These are phyloP conservation scores for Cyrtonyx montezumae DNA, from an alignment of 2,113 vertebrate species.

Conservation along the genomic window DNA sequence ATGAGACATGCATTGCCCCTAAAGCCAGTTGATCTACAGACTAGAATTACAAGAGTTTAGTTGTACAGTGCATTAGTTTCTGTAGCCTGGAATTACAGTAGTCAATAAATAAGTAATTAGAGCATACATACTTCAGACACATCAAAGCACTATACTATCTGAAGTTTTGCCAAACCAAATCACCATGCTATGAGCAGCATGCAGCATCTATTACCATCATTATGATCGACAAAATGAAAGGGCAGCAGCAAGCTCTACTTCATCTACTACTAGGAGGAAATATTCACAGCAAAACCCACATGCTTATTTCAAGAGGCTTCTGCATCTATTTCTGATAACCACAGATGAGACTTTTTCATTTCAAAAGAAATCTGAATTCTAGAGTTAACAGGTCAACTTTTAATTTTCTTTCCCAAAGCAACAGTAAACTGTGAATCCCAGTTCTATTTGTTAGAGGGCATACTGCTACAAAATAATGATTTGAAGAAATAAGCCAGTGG, in stretches of 20 bases:
- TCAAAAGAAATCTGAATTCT: conserved; percentile 6
- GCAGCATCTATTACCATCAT: not conserved
- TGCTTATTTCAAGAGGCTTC: not conserved
- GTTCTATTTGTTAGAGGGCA: not conserved
- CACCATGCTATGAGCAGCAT: not conserved
- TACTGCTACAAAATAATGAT: not conserved
- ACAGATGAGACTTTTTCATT: conserved; percentile 4
- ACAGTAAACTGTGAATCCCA: not conserved
- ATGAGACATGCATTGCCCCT: not conserved
- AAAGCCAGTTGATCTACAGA: not conserved
- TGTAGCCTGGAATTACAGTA: not conserved
- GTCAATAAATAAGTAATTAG: not conserved
- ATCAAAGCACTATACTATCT: not conserved
- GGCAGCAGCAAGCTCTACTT: not conserved
- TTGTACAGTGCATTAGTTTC: not conserved
- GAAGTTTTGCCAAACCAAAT: conserved; percentile 12
- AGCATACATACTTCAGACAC: not conserved
- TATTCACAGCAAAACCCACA: not conserved
- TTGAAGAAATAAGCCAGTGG: not conserved
- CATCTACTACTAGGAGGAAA: not conserved
- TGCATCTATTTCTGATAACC: not conserved
- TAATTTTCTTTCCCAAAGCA: conserved; percentile 2
- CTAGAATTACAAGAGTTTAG: not conserved
- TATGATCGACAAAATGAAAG: not conserved
- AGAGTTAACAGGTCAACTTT: not conserved